Conservation (phyloP, 2,113 vertebrate genomes). For the Prietella phreatophila region DNA sequence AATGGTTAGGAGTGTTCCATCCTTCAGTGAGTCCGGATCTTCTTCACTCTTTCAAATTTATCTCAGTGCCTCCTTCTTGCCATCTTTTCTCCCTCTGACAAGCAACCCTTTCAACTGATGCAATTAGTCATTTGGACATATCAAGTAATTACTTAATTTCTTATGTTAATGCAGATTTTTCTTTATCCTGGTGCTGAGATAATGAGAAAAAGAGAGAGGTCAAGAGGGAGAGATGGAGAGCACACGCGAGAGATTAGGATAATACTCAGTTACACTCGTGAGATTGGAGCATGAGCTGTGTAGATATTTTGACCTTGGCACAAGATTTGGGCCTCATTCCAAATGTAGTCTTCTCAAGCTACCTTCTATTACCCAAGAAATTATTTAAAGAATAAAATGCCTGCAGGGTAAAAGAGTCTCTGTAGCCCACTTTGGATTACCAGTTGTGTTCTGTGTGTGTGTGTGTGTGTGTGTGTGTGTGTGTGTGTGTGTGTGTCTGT, state of each 20-base stretch:
- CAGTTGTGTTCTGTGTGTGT: slow-evolving; percentile 47
- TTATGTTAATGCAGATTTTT: slow-evolving; percentile 76
- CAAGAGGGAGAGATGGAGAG: slow-evolving; percentile 54
- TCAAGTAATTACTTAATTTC: slow-evolving; percentile 89
- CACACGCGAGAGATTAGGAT: slow-evolving; percentile 50
- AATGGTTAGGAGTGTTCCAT: neutral
- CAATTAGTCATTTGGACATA: slow-evolving; percentile 83
- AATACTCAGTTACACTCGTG: slow-evolving; percentile 67
- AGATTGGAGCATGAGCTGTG: slow-evolving; percentile 45
- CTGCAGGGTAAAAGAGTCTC: slow-evolving; percentile 71
- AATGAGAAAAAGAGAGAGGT: slow-evolving; percentile 66
- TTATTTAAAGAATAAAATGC: slow-evolving; percentile 72
- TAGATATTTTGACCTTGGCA: slow-evolving; percentile 77
- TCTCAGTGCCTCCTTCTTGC: neutral
- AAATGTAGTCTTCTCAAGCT: slow-evolving; percentile 29
- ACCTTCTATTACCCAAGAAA: slow-evolving; percentile 61
- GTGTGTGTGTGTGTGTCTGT: too few species aligned
- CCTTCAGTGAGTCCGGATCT: neutral
- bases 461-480: too few species aligned
- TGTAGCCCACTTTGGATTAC: slow-evolving; percentile 62
- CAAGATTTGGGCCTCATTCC: slow-evolving; percentile 56
- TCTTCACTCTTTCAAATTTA: neutral
- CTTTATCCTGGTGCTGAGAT: slow-evolving; percentile 76
- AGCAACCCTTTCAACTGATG: slow-evolving; percentile 79
- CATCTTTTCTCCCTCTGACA: slow-evolving; percentile 70